Conservation (phyloP, 2,797 vertebrate genomes). For the Alca torda region DNA sequence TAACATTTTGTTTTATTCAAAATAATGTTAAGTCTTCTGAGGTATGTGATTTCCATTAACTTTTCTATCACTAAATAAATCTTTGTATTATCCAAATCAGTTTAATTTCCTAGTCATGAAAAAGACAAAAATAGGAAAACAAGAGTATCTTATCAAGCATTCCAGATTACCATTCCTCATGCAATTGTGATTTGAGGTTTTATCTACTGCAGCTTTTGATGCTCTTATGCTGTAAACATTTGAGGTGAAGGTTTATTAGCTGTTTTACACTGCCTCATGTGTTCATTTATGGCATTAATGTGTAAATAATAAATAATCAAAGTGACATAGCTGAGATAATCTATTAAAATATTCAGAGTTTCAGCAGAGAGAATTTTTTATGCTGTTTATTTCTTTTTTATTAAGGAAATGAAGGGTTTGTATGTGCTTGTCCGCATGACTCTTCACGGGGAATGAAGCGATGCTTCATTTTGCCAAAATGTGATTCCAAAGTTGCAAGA, state of each 20-base stretch:
- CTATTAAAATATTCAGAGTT: background rate
- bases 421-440: background rate
- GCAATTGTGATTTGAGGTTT: background rate
- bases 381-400: background rate
- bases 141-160: background rate
- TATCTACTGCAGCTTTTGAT: background rate
- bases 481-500: background rate
- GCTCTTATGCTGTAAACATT: background rate
- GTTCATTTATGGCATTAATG: background rate
- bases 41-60: background rate
- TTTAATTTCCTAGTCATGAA: background rate
- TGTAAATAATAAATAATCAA: slow-evolving; percentile 1
- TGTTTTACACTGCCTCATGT: background rate
- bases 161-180: background rate
- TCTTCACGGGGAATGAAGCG: background rate
- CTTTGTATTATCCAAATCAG: background rate
- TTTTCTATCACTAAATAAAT: background rate
- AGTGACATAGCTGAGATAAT: background rate
- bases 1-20: background rate
- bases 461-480: background rate
- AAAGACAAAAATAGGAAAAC: background rate
- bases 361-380: background rate
- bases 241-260: background rate
- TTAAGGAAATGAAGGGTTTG: background rate
- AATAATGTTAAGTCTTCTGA: background rate